Evolutionary conservation across 2,113 vertebrate genomes (phyloP), one percentile per base, ranked within the genome.

Genomic region (Festucalex cinctus): DNA sequence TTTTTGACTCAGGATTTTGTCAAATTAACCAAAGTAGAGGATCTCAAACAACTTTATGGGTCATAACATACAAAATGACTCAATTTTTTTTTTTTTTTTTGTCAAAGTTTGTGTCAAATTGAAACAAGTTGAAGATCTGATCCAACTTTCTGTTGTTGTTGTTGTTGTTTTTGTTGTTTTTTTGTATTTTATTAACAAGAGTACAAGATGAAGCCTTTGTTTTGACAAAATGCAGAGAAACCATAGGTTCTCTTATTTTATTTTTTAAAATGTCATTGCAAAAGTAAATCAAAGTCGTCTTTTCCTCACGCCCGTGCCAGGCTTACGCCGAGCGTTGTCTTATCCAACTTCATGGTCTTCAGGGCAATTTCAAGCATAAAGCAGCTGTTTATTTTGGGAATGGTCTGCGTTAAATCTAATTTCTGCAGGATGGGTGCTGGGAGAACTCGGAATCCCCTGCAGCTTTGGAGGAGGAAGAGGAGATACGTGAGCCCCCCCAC

Each of bases 401-500:
- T 66, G 68, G 88, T 87, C 84, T 91, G 86, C 68, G 68, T 89
- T 90, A 79, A 91, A 91, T 92, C 85, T 86, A 89, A 92, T 92
- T 91, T 89, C 85, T 84, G 82, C 77, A 86, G 87, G 79, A 87
- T 80, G 86, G 84, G 78, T 85, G 85, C 85, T 83, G 85, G 70
- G 73, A 81, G 80, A 82, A 77, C 76, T 80, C 85, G 65, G 82
- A 88, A 91, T 89, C 86, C 88, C 88, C 91, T 87, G 80, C 79
- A 89, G 89, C 88, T 86, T 82, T 74, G 77, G 78, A 86, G 78
- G 83, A 90, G 86, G 85, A 92, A 89, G 81, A 84, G 70, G 77
- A 86, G 83, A 88, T 91, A 89, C 90, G 88, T 86, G 88, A 89
- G n/a, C n/a, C n/a, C n/a, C n/a, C n/a, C n/a, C n/a, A n/a, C n/a